Percentiles rank a stretch among this genome's conserved stretches.
phyloP scores from a whole-genome alignment of 2,797 vertebrate genomes.

The Sebastes diploproa region DNA sequence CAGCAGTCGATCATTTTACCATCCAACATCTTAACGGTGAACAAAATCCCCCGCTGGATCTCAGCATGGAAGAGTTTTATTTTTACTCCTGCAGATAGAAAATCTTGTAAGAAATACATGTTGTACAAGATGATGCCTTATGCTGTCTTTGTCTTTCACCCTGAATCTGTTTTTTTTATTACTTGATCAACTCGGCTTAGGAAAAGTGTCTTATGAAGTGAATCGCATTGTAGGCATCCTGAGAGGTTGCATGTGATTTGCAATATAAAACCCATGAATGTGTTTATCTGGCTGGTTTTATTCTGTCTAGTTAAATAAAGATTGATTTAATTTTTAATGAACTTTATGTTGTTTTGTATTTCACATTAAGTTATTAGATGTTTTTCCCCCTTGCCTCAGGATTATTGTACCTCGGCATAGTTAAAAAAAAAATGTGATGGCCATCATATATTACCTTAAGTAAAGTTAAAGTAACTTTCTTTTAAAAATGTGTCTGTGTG shows the following conservation, averaged over 20 bases:
- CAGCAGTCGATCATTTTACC: conserved; percentile 18
- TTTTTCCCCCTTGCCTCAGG: not conserved
- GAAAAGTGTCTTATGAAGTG: conserved; percentile 2
- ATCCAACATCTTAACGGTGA: conserved; percentile 9
- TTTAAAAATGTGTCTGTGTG: no score
- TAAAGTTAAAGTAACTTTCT: no score
- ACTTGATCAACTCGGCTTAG: not conserved
- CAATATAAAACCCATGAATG: not conserved
- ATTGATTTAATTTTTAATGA: not conserved
- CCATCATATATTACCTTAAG: no score
- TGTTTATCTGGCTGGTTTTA: conserved; percentile 19
- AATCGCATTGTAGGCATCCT: not conserved
- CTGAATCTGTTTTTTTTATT: not conserved
- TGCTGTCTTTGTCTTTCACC: not conserved
- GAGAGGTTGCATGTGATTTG: not conserved
- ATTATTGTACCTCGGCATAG: no score
- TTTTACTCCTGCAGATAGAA: not conserved
- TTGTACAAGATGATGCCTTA: not conserved
- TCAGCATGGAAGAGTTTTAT: conserved; percentile 4
- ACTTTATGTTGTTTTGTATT: not conserved
- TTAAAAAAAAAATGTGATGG: no score
- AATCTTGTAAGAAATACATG: not conserved
- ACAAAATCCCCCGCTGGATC: not conserved
- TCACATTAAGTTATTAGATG: not conserved
- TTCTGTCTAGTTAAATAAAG: conserved; percentile 21